Conservation (phyloP, 53 echinoderm and acorn worm genomes). For the Echinarachnius parma region DNA sequence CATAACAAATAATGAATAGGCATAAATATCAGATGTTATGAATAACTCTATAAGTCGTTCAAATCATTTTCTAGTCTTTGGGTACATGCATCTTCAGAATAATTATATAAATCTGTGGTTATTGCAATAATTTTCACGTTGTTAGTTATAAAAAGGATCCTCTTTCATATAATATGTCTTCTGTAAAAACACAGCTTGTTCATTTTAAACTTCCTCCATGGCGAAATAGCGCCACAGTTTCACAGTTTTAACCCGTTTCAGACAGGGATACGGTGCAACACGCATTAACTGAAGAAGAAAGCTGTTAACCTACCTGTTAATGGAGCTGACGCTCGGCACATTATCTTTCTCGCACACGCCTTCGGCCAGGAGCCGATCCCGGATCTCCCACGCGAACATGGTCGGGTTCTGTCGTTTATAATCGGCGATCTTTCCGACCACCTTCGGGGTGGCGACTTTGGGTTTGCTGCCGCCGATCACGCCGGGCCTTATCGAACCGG, state of each 20-base stretch:
- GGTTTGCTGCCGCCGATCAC: constrained; percentile 99
- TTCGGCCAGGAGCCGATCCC: constrained; percentile 91
- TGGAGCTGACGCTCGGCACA: constrained; percentile 98
- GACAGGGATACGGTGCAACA: not conserved
- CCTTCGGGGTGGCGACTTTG: constrained; percentile 96
- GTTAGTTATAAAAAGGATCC: no score
- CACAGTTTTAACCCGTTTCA: no score
- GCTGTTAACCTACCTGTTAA: constrained; percentile 76
- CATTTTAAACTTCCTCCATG: no score
- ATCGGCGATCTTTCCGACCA: constrained; percentile 91
- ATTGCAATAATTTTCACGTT: no score
- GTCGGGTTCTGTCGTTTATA: constrained; percentile 99
- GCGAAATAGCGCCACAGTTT: no score
- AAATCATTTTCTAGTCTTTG: no score
- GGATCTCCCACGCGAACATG: constrained; percentile 99
- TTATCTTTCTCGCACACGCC: constrained; percentile 98
- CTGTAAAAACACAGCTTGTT: no score
- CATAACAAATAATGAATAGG: not conserved
- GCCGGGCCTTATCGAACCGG: constrained; percentile 93
- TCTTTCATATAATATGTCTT: no score
- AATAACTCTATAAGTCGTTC: not conserved
- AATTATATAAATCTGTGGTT: no score
- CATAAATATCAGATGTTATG: not conserved
- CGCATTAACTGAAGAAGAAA: not conserved
- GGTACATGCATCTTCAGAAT: no score